Conservation (phyloP, 2,113 vertebrate species). For the Channa argus region DNA sequence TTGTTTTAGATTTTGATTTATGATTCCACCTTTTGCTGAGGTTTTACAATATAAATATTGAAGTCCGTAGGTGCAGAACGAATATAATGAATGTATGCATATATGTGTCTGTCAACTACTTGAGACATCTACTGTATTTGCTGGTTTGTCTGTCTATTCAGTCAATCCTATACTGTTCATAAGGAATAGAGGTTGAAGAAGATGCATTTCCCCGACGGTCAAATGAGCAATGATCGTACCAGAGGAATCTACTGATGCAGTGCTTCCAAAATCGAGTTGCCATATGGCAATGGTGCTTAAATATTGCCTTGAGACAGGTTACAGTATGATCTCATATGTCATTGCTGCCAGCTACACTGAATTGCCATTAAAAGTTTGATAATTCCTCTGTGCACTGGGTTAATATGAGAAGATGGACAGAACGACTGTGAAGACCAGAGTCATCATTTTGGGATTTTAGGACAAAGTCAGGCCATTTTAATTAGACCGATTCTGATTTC, state of each 20-base stretch:
- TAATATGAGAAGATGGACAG: constrained; percentile 37
- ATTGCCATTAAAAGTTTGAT: constrained; percentile 60
- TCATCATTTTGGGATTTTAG: constrained; percentile 34
- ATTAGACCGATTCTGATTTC: constrained; percentile 38
- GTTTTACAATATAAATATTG: constrained; percentile 57
- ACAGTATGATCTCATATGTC: constrained; percentile 70
- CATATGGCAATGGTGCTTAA: constrained; percentile 75
- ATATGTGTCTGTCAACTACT: constrained; percentile 27
- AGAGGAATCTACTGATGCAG: constrained; percentile 82
- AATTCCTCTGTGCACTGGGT: constrained; percentile 22
- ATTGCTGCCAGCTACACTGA: constrained; percentile 65
- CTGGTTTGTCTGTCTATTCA: constrained; percentile 33
- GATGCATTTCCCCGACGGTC: constrained; percentile 63
- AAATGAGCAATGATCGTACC: constrained; percentile 81
- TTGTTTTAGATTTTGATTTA: constrained; percentile 90
- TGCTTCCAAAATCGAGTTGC: constrained; percentile 77
- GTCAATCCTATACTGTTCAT: constrained; percentile 46
- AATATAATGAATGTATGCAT: constrained; percentile 43
- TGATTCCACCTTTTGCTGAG: constrained; percentile 78
- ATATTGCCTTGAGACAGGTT: constrained; percentile 72
- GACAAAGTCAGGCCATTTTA: constrained; percentile 41
- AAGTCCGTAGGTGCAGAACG: constrained; percentile 24
- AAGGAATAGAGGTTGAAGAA: constrained; percentile 48
- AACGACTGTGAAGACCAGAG: constrained; percentile 30
- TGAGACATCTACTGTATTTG: background rate